phyloP scores from a whole-genome alignment of 2,888 invertebrate genomes.

The Campoplex capitator region DNA sequence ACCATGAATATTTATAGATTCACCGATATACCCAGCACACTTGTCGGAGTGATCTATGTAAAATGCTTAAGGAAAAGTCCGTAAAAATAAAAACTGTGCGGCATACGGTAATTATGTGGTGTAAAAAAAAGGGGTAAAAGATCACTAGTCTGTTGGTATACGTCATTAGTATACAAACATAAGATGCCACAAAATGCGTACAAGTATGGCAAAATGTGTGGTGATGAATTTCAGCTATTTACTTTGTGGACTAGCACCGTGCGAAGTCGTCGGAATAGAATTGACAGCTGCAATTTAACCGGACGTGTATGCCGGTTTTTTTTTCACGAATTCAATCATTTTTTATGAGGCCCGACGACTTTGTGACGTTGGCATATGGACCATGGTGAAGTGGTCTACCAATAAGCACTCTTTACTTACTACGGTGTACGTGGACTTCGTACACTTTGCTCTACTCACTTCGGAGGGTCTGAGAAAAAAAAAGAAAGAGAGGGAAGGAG shows the following conservation, averaged over 20 bases:
- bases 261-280: conserved; percentile 5
- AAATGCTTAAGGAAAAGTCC: conserved; percentile 26
- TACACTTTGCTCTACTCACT: conserved; percentile 1
- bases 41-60: conserved; percentile 11
- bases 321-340: neutral
- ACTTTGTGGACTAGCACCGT: neutral
- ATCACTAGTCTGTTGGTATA: neutral
- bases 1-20: neutral
- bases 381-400: conserved; percentile 15
- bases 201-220: neutral
- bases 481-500: conserved; percentile 20
- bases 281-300: neutral
- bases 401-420: conserved; percentile 23
- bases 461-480: neutral
- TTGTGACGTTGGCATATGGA: neutral
- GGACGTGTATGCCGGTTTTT: neutral
- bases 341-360: neutral
- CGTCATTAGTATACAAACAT: neutral
- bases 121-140: conserved; percentile 12
- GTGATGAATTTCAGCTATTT: conserved; percentile 8
- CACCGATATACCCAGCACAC: neutral
- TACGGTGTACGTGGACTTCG: neutral
- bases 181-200: neutral
- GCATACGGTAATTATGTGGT: conserved; percentile 18
- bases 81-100: conserved; percentile 22